Evolutionary conservation across 2,797 vertebrate species (phyloP).

Genomic region (Morelia viridis): DNA sequence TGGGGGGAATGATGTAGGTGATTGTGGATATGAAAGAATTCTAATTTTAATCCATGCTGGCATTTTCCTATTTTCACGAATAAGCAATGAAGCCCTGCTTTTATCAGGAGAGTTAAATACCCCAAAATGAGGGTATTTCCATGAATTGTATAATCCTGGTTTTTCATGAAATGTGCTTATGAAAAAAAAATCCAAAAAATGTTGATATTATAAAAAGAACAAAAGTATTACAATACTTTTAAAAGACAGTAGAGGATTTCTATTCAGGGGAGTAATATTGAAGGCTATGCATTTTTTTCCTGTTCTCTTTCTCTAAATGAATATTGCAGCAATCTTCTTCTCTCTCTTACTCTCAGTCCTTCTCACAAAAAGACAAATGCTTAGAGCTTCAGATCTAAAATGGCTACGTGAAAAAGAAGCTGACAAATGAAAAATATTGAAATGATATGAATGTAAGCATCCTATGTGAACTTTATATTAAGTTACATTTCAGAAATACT

Average conservation of each 20-base stretch:
- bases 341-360: background rate
- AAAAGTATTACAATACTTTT: too few species aligned
- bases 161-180: slow-evolving; percentile 4
- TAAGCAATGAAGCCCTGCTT: slow-evolving; percentile 8
- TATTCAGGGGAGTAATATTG: background rate
- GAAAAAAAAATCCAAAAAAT: background rate
- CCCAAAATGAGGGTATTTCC: background rate
- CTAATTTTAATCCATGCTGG: slow-evolving; percentile 7
- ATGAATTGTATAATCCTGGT: background rate
- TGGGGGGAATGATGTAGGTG: background rate
- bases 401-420: background rate
- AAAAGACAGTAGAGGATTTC: background rate
- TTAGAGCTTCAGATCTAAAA: background rate
- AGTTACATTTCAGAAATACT: background rate
- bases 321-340: background rate
- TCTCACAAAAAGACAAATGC: background rate
- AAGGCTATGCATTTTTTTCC: background rate
- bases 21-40: background rate
- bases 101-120: slow-evolving; percentile 24
- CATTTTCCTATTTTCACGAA: slow-evolving; percentile 7
- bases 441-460: background rate
- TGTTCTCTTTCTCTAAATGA: background rate
- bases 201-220: background rate
- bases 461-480: background rate
- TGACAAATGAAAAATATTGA: background rate